Percentiles rank a stretch among this genome's conserved stretches.
Conservation (phyloP, 1,140 invertebrate species). For the Drosophila erecta region DNA sequence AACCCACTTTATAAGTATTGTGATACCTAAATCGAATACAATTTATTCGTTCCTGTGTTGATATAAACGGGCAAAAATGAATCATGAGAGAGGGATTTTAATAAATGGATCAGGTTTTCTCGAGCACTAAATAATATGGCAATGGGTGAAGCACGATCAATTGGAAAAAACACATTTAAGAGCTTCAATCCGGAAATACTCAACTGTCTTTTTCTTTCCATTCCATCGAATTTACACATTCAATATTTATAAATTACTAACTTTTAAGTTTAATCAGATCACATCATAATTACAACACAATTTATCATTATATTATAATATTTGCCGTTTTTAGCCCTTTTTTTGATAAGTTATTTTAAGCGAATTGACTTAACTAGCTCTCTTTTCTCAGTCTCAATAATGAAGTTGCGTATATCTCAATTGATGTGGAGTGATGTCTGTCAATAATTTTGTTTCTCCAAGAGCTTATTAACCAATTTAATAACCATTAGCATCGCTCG, state of each 20-base stretch:
- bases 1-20: conserved; percentile 19
- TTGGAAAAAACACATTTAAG: too few species aligned
- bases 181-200: too few species aligned
- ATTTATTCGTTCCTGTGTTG: neutral
- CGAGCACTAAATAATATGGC: neutral
- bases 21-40: neutral
- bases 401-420: conserved; percentile 19
- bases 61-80: neutral
- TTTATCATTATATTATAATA: too few species aligned
- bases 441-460: conserved; percentile 10
- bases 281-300: too few species aligned
- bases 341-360: too few species aligned
- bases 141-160: neutral
- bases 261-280: too few species aligned
- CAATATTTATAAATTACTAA: too few species aligned
- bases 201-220: too few species aligned
- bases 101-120: neutral
- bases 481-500: conserved; percentile 11
- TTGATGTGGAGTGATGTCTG: neutral
- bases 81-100: neutral
- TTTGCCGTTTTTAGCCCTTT: neutral
- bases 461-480: conserved; percentile 30
- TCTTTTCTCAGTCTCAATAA: neutral
- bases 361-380: neutral
- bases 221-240: too few species aligned